Conservation (phyloP, 2,888 invertebrate species). For the Odontothrips loti region DNA sequence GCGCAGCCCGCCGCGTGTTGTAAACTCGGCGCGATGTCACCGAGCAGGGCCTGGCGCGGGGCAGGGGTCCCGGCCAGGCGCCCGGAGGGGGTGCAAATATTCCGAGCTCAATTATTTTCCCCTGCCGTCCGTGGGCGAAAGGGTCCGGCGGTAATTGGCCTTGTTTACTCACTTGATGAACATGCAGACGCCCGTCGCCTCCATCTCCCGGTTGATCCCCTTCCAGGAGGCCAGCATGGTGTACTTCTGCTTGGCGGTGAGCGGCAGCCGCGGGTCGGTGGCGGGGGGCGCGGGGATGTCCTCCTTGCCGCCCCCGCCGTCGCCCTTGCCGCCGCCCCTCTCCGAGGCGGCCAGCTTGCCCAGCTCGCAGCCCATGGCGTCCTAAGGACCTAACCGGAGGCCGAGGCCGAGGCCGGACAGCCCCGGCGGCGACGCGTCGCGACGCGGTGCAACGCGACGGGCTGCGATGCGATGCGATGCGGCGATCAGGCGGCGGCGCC, state of each 20-base stretch:
- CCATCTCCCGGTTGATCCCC: constrained; percentile 82
- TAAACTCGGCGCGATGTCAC: too few species aligned
- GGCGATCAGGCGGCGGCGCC: constrained; percentile 31
- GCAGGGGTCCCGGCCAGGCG: too few species aligned
- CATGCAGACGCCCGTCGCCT: constrained; percentile 84
- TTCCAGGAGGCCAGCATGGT: constrained; percentile 88
- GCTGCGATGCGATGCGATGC: constrained; percentile 28
- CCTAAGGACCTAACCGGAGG: not conserved
- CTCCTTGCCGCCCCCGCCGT: constrained; percentile 50
- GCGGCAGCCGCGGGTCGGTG: constrained; percentile 72
- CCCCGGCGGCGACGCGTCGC: constrained; percentile 14
- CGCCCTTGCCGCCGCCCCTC: constrained; percentile 44
- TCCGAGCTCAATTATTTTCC: too few species aligned
- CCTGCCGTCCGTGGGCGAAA: too few species aligned
- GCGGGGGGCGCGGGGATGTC: constrained; percentile 64
- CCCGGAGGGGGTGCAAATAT: too few species aligned
- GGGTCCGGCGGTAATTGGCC: too few species aligned
- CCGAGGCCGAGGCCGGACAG: constrained; percentile 28
- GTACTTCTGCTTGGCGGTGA: constrained; percentile 83
- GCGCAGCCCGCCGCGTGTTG: too few species aligned
- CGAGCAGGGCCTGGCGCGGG: too few species aligned
- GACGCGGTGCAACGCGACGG: constrained; percentile 18
- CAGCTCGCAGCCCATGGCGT: constrained; percentile 71
- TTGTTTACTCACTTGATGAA: constrained; percentile 74
- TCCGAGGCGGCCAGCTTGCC: constrained; percentile 63